Base-by-base conservation (phyloP, 2,888 invertebrate species). In the Hoplodrina blanda region DNA sequence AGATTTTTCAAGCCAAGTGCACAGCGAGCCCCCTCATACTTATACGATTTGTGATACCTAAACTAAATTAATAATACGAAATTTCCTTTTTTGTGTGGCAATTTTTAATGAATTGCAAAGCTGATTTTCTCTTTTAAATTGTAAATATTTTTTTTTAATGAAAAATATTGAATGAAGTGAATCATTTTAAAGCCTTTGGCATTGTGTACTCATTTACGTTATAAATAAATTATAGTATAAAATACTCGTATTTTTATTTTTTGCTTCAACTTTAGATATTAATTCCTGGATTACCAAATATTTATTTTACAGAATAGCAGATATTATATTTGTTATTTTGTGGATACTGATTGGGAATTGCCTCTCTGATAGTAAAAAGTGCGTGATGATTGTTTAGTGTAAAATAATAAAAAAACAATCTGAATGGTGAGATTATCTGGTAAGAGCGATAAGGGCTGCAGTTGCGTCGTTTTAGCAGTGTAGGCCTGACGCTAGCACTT, bases 191-290 rank as follows among this genome's bases (percentile, higher is more conserved):
- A 95, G 95, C 95, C 95, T 94, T 92, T 94, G 96, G 95, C 96
- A 92, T 94, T 95, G 94, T 96, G 96, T 96, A 96, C 96, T 96
- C 96, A 96, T 96, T 96, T 96, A 95, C 95, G 96, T 96, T 96
- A 96, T 96, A 93, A 96, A 95, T 96, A 96, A 96, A 94, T 95
- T 92, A 96, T 95, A 94, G 95, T 95, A 96, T 95, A 93, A 93
- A 94, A 85, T 78, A 62, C 68, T 69, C 81, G 69, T 85, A 80
- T 88, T 89, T 91, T 90, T 89, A 91, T 89, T 85, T 82, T 57
- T 41, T 46, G 17, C 62, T 46, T 56, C 66, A 53, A 8, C 46
- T 56, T 65, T 17, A 44, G 37, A 37, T 13, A 69, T 67, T 61
- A 41, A 30, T 72, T 63, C 50, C 50, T 50, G 11, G 44, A 57